A percentile compares a stretch with the other conserved stretches of the same genome.
Evolutionary conservation across 1,140 invertebrate species (phyloP).

Genomic region (Muscidifurax raptorellus): DNA sequence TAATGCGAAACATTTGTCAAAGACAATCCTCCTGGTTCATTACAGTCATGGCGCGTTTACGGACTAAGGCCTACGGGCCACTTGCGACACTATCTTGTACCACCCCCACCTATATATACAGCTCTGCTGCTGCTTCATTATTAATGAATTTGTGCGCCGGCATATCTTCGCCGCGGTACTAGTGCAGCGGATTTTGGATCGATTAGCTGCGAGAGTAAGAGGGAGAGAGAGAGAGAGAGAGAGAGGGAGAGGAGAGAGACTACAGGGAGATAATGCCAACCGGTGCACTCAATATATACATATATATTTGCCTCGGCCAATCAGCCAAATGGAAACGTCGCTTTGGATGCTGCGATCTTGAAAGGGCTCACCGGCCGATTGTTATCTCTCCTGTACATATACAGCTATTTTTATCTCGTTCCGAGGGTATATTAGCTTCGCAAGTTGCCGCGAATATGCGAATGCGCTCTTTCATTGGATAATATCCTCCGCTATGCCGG

Average conservation of each 20-base stretch:
- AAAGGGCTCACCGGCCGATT: background rate
- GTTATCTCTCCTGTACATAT: too few species aligned
- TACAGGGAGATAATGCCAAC: background rate
- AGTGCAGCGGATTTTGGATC: slow-evolving; percentile 9
- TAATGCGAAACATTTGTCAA: slow-evolving; percentile 64
- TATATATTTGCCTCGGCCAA: background rate
- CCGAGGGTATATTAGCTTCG: too few species aligned
- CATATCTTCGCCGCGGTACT: too few species aligned
- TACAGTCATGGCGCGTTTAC: slow-evolving; percentile 52
- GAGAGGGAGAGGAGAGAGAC: too few species aligned
- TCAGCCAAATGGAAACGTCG: slow-evolving; percentile 12
- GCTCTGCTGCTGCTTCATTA: background rate
- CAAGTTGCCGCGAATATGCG: too few species aligned
- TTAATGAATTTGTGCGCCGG: background rate
- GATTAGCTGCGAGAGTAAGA: background rate
- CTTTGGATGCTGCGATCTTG: background rate
- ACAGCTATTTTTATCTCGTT: too few species aligned
- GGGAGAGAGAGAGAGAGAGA: too few species aligned
- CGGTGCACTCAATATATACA: too few species aligned
- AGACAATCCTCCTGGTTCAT: slow-evolving; percentile 62
- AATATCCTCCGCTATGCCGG: too few species aligned
- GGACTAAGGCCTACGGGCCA: background rate
- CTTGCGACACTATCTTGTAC: background rate
- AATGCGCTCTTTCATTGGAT: too few species aligned
- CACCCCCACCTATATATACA: background rate